Percentiles rank a stretch among this genome's conserved stretches.
Evolutionary conservation across 1,140 invertebrate species (phyloP).

Genomic region (Harpegnathos saltator): DNA sequence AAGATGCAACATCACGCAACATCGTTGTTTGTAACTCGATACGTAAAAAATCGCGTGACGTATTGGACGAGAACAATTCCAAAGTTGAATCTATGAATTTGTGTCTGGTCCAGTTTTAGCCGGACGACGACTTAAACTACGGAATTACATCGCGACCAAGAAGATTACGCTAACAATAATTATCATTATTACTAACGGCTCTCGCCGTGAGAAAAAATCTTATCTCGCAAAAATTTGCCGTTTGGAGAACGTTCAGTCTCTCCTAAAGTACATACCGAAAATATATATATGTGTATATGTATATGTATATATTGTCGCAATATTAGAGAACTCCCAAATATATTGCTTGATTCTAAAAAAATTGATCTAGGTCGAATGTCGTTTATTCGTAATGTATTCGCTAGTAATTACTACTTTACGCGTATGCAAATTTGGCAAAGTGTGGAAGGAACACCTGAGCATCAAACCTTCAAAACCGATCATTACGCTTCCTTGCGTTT

Average conservation of each 20-base stretch:
- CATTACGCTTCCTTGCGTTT: constrained; percentile 36
- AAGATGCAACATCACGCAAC: neutral
- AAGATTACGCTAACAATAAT: constrained; percentile 33
- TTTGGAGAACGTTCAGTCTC: constrained; percentile 6
- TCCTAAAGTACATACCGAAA: constrained; percentile 38
- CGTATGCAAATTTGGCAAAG: constrained; percentile 61
- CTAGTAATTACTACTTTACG: constrained; percentile 18
- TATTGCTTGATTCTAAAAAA: constrained; percentile 45
- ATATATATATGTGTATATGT: neutral
- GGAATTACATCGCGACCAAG: constrained; percentile 36
- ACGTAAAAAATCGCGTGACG: neutral
- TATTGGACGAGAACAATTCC: neutral
- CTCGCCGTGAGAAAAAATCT: constrained; percentile 43
- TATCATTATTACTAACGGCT: neutral
- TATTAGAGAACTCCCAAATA: constrained; percentile 46
- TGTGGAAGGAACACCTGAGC: constrained; percentile 55
- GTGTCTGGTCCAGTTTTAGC: constrained; percentile 9
- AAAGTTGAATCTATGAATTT: constrained; percentile 27
- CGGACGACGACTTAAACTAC: constrained; percentile 31
- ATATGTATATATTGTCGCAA: constrained; percentile 53
- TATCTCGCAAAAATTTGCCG: constrained; percentile 28
- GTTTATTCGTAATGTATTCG: constrained; percentile 27
- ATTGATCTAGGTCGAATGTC: constrained; percentile 49
- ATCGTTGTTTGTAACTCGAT: constrained; percentile 14
- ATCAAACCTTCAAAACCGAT: constrained; percentile 54